Percentiles rank a stretch among this genome's conserved stretches.
phyloP scores from a whole-genome alignment of 35 echinoderm and acorn worm species.

The Nesometra sesokonis region DNA sequence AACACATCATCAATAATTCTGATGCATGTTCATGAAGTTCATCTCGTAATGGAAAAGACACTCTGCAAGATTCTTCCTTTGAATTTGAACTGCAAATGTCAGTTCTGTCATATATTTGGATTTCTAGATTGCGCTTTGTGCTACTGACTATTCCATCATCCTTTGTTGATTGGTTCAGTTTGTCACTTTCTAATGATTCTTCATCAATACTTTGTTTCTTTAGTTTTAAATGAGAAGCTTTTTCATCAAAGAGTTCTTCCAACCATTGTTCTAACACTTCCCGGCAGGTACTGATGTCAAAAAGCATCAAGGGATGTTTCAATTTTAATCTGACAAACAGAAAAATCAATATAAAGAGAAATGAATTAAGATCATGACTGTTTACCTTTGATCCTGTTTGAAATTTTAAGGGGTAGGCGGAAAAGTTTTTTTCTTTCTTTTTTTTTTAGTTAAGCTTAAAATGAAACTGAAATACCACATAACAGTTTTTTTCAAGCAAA shows the following conservation, averaged over 20 bases:
- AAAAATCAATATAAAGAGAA: no score
- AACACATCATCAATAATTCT: slow-evolving; percentile 20
- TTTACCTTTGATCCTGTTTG: no score
- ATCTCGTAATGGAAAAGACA: neutral
- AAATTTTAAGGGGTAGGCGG: no score
- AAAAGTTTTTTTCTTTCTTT: no score
- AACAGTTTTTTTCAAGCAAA: no score
- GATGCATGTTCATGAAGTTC: slow-evolving; percentile 4
- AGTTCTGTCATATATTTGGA: no score
- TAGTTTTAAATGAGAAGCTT: neutral
- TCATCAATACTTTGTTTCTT: neutral
- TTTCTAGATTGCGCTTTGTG: no score
- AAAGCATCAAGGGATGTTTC: neutral
- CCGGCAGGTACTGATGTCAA: neutral
- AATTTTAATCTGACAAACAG: neutral
- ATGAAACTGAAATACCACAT: no score
- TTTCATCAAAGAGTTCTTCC: neutral
- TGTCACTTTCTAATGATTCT: neutral
- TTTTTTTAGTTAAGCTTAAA: no score
- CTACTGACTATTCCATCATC: no score
- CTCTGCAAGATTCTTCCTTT: neutral
- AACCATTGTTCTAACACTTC: neutral
- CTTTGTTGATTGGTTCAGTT: no score
- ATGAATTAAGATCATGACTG: no score
- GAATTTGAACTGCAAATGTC: neutral